A percentile compares a stretch with the other conserved stretches of the same genome.
Evolutionary conservation across 2,797 vertebrate species (phyloP).

Genomic region (Chromobotia macracanthus): DNA sequence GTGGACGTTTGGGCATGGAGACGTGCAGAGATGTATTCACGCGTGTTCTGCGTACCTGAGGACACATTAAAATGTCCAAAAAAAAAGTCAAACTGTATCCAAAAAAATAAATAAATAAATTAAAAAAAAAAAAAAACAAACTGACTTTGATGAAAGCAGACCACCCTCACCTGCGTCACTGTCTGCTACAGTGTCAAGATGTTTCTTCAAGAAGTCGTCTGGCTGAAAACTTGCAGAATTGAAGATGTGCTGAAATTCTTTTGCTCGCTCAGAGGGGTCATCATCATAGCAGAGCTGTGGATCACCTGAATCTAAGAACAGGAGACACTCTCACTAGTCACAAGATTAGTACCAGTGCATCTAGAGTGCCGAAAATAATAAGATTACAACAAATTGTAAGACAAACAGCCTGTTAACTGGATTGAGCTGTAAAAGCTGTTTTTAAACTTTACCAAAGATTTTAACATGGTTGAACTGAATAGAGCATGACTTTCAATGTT

Average conservation of each 20-base stretch:
- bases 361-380: no score
- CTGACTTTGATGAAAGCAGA: no score
- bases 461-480: no score
- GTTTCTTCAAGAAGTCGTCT: constrained; percentile 79
- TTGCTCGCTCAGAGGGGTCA: constrained; percentile 77
- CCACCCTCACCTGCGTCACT: background rate
- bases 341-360: no score
- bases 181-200: constrained; percentile 10
- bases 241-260: constrained; percentile 52
- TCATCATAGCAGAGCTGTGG: constrained; percentile 81
- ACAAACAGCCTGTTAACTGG: no score
- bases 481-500: no score
- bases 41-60: constrained; percentile 12
- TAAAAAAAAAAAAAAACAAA: no score
- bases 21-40: constrained; percentile 80
- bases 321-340: background rate
- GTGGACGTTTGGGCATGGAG: constrained; percentile 80
- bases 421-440: no score
- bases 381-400: background rate
- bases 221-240: constrained; percentile 52
- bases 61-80: background rate
- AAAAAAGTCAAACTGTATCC: background rate
- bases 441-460: no score
- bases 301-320: constrained; percentile 77
- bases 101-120: background rate